Evolutionary conservation across 2,797 vertebrate species (phyloP), one percentile per base, ranked within the genome.

Genomic region (Acrossocheilus fasciatus): DNA sequence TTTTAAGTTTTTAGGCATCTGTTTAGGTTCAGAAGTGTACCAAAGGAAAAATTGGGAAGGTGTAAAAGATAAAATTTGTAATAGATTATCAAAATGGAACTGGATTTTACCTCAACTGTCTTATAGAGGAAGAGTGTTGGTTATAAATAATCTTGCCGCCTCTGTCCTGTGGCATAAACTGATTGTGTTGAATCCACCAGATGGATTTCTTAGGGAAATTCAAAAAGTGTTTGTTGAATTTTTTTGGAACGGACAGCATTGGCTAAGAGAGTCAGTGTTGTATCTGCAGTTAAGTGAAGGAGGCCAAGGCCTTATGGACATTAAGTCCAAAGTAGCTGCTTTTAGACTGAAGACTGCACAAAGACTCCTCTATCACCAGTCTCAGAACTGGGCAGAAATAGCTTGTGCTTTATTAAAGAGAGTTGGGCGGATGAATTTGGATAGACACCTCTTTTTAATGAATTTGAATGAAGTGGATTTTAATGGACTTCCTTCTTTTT

Each of bases 321-420:
- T 26, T 17, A 43, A 43, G 23, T 78, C 76, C 4, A 78, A 43
- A 11, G 52, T 78, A 0, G 52, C 76, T n/a, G 54, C 23, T 9
- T 57, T 57, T 77, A 77, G 75, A 77, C 50, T 59, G 4, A 11
- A 77, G 26, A 59, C 34, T 59, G 76, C 54, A 23, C 12, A 59
- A 59, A 78, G 34, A 59, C 12, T 59, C 0, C 75, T 77, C 0
- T 77, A 77, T 57, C 4, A 57, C 2, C 47, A 54, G n/a, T 6
- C 76, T 78, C 20, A 59, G 34, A 78, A 78, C 2, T 78, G 76
- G 76, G 41, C 9, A 54, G 5, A 12, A 23, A 11, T 54, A 36
- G 75, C 50, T 77, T 57, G 50, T 77, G 50, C 3, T 36, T 54
- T 76, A 57, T 12, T 77, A 26, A 77, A 23, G 6, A 4, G 50